Percentiles rank a stretch among this genome's conserved stretches.
Evolutionary conservation across 2,888 invertebrate genomes (phyloP).

Genomic region (Crossocerus cetratus): DNA sequence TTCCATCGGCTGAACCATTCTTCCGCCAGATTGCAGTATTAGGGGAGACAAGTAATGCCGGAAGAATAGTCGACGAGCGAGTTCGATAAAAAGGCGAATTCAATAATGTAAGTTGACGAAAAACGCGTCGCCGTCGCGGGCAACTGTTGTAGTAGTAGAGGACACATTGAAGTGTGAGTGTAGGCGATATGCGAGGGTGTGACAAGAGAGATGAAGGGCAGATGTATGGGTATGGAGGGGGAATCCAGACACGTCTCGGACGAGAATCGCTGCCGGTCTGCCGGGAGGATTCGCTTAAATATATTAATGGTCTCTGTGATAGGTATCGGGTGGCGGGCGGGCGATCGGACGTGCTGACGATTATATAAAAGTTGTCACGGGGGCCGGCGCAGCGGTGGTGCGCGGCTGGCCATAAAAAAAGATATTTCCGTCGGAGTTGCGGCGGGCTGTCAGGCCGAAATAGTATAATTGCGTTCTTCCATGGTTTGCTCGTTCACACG

Average conservation of each 20-base stretch:
- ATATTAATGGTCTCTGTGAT: not conserved
- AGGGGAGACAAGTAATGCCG: too few relatives aligned
- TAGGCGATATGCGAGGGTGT: not conserved
- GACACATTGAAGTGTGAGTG: too few relatives aligned
- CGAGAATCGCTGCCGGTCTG: constrained; percentile 1
- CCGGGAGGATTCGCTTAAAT: not conserved
- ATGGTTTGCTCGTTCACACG: constrained; percentile 51
- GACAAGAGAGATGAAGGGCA: not conserved
- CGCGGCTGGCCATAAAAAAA: constrained; percentile 11
- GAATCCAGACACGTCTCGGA: not conserved
- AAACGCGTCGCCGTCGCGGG: too few relatives aligned
- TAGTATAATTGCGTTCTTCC: constrained; percentile 52
- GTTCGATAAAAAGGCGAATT: too few relatives aligned
- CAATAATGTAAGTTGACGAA: too few relatives aligned
- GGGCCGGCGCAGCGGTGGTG: not conserved
- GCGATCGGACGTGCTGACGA: constrained; percentile 8
- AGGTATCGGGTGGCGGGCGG: not conserved
- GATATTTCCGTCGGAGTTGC: constrained; percentile 42
- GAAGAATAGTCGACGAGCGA: too few relatives aligned
- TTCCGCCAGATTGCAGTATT: too few relatives aligned
- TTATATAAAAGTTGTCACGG: constrained; percentile 31
- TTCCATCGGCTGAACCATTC: too few relatives aligned
- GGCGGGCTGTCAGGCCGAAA: constrained; percentile 38
- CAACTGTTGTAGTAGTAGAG: too few relatives aligned
- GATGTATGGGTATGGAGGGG: not conserved